Percentiles rank a stretch among this genome's conserved stretches.
Evolutionary conservation across 2,888 invertebrate genomes (phyloP).

Genomic region (Drosophila tanythrix): DNA sequence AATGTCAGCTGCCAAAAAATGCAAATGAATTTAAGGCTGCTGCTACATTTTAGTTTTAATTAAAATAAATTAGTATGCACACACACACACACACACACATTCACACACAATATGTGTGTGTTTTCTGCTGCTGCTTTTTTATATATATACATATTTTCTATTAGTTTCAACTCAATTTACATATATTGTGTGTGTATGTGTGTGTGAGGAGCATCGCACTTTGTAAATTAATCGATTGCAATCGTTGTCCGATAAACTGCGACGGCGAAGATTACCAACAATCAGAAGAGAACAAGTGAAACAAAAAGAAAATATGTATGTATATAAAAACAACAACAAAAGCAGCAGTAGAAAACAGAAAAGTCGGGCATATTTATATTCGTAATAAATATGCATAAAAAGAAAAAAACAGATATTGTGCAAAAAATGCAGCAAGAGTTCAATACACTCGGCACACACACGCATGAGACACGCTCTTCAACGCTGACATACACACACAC

Average conservation of each 20-base stretch:
- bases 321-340: conserved; percentile 44
- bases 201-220: conserved; percentile 12
- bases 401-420: conserved; percentile 57
- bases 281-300: conserved; percentile 29
- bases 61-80: conserved; percentile 3
- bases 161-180: conserved; percentile 4
- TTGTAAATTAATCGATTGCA: conserved; percentile 38
- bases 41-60: conserved; percentile 4
- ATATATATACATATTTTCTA: neutral
- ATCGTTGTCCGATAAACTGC: conserved; percentile 47
- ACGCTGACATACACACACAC: conserved; percentile 36
- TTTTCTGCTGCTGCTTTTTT: conserved; percentile 34
- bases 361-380: conserved; percentile 49
- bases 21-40: conserved; percentile 41
- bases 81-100: neutral
- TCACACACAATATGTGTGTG: neutral
- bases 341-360: conserved; percentile 42
- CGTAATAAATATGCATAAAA: conserved; percentile 21
- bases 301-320: neutral
- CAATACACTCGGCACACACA: conserved; percentile 59
- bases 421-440: conserved; percentile 78
- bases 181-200: neutral
- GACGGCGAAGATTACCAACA: conserved; percentile 28
- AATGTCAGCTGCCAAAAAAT: conserved; percentile 59
- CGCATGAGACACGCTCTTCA: conserved; percentile 42